Evolutionary conservation across 2,113 vertebrate genomes (phyloP).

Genomic region (Theristicus caerulescens): DNA sequence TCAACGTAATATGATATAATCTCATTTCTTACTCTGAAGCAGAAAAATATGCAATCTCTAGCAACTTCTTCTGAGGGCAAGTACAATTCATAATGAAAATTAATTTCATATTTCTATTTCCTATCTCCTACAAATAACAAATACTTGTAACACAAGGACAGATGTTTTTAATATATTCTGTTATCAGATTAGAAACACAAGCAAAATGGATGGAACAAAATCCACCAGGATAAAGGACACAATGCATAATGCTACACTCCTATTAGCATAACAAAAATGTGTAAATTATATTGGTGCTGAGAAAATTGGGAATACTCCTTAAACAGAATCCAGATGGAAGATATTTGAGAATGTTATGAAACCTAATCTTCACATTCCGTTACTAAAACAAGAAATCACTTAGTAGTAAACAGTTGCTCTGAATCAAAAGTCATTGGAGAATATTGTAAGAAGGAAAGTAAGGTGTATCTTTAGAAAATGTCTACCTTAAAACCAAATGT

Average conservation of each 20-base stretch:
- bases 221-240: not conserved
- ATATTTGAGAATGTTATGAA: not conserved
- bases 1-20: constrained; percentile 51
- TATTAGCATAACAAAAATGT: constrained; percentile 23
- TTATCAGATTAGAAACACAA: constrained; percentile 35
- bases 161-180: constrained; percentile 47
- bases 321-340: not conserved
- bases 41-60: constrained; percentile 46
- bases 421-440: not conserved
- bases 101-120: constrained; percentile 53
- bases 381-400: not conserved
- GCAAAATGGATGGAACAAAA: constrained; percentile 28
- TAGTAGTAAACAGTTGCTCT: not conserved
- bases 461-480: not conserved
- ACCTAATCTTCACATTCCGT: not conserved
- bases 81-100: constrained; percentile 53
- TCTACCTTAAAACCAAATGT: not conserved
- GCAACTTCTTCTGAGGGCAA: constrained; percentile 49
- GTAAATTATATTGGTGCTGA: not conserved
- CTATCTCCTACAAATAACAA: constrained; percentile 52
- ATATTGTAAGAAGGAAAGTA: not conserved
- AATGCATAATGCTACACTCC: not conserved
- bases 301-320: not conserved
- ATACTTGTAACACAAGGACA: constrained; percentile 55
- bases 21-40: constrained; percentile 41